Evolutionary conservation across 53 echinoderm and acorn worm genomes (phyloP).

Genomic region (Astropecten irregularis): DNA sequence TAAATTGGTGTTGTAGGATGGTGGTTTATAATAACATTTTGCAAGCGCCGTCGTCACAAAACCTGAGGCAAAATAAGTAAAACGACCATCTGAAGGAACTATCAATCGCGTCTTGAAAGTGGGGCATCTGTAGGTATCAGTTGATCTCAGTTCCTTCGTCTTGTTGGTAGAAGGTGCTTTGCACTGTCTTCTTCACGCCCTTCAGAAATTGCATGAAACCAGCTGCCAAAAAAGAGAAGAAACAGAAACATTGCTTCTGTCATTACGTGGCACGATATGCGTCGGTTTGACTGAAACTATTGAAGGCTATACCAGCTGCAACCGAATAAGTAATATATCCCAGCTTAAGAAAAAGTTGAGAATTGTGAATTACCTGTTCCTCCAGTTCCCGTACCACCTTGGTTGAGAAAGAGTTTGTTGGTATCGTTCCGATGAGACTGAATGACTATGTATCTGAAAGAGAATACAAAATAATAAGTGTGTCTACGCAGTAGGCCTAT

Average conservation of each 20-base stretch:
- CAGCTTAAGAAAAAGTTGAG: background rate
- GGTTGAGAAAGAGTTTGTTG: constrained; percentile 27
- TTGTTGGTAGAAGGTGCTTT: background rate
- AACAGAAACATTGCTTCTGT: too few species aligned
- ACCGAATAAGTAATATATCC: background rate
- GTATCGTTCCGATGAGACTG: constrained; percentile 46
- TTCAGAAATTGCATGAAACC: constrained; percentile 68
- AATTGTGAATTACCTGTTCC: constrained; percentile 65
- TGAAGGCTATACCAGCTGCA: too few species aligned
- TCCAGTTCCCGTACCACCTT: constrained; percentile 40
- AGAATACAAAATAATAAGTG: background rate
- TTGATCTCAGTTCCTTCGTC: constrained; percentile 32
- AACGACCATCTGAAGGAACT: too few species aligned
- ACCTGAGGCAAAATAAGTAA: too few species aligned
- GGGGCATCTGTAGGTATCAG: too few species aligned
- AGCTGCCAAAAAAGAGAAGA: too few species aligned
- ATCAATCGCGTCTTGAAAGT: too few species aligned
- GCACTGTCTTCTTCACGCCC: constrained; percentile 11
- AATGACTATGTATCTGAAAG: constrained; percentile 54
- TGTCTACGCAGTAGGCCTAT: too few species aligned
- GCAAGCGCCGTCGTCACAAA: too few species aligned
- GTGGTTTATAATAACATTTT: too few species aligned
- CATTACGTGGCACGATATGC: background rate
- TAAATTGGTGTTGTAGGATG: too few species aligned
- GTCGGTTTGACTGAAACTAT: background rate